phyloP scores from a whole-genome alignment of 1,140 invertebrate species.

The Conus ventricosus region DNA sequence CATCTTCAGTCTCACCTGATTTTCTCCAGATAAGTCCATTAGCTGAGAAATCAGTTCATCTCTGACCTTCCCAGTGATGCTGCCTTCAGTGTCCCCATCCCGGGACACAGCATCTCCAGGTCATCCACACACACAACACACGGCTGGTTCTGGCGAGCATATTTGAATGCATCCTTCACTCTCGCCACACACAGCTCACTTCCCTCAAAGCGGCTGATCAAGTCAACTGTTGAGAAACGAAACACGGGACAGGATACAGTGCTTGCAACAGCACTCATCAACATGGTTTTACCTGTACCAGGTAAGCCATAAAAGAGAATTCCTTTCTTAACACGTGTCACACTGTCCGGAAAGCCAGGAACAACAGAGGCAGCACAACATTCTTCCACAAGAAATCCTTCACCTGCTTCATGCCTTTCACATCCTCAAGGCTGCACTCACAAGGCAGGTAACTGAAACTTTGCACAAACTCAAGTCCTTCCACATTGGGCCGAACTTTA shows the following conservation, averaged over 20 bases:
- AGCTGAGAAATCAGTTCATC: conserved; percentile 9
- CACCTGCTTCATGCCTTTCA: not conserved
- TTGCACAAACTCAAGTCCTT: not conserved
- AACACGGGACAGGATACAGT: not conserved
- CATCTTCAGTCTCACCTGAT: conserved; percentile 1
- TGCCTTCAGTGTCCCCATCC: not conserved
- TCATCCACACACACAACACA: not conserved
- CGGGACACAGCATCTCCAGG: conserved; percentile 8
- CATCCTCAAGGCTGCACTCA: not conserved
- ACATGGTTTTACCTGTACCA: conserved; percentile 5
- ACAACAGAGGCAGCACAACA: not conserved
- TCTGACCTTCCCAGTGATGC: not conserved
- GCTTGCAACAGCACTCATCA: not conserved
- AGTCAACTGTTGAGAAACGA: not conserved
- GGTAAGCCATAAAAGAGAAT: not conserved
- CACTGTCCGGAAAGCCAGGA: not conserved
- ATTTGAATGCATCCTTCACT: not conserved
- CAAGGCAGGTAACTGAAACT: not conserved
- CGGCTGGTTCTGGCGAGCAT: not conserved
- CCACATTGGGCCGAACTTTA: not conserved
- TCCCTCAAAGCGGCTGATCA: not conserved
- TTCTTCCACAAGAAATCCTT: conserved; percentile 6
- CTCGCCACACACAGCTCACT: not conserved
- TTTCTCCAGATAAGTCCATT: not conserved
- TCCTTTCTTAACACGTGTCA: not conserved